Percentiles rank a stretch among this genome's conserved stretches.
These are phyloP conservation scores for Mercenaria mercenaria DNA, from an alignment of 1,140 invertebrate species.

Conservation along the genomic window DNA sequence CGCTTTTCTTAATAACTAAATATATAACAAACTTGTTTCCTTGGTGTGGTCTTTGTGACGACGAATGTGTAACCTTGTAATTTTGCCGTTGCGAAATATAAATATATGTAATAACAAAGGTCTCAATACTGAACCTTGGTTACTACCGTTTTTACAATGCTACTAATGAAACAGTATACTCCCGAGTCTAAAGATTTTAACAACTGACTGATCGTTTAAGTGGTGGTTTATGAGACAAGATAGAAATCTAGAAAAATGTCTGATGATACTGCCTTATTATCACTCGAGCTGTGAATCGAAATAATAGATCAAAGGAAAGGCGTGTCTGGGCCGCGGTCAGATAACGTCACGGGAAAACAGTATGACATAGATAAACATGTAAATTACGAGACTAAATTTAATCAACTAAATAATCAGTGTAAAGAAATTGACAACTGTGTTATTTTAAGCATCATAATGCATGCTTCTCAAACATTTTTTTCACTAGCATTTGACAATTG, in stretches of 20 bases:
- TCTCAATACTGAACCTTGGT: not conserved
- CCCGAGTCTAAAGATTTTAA: not conserved
- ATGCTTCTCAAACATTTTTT: not conserved
- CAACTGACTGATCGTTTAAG: conserved; percentile 30
- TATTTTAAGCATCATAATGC: not conserved
- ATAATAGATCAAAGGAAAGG: conserved; percentile 51
- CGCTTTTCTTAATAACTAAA: no score
- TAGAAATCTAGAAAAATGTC: conserved; percentile 45
- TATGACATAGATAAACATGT: conserved; percentile 37
- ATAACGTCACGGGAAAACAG: conserved; percentile 17
- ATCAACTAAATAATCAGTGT: not conserved
- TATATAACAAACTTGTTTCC: no score
- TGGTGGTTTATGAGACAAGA: conserved; percentile 32
- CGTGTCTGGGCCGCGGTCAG: conserved; percentile 14
- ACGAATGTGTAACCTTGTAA: not conserved
- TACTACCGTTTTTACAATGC: not conserved
- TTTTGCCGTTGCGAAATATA: not conserved
- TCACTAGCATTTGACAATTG: no score
- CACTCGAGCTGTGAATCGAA: conserved; percentile 17
- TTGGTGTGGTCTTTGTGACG: not conserved
- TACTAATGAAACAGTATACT: conserved; percentile 1
- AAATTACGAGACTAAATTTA: not conserved
- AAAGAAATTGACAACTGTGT: not conserved
- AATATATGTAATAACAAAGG: conserved; percentile 8
- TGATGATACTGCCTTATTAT: conserved; percentile 26